phyloP scores from a whole-genome alignment of 2,113 vertebrate genomes.

The Pluvianellus socialis region DNA sequence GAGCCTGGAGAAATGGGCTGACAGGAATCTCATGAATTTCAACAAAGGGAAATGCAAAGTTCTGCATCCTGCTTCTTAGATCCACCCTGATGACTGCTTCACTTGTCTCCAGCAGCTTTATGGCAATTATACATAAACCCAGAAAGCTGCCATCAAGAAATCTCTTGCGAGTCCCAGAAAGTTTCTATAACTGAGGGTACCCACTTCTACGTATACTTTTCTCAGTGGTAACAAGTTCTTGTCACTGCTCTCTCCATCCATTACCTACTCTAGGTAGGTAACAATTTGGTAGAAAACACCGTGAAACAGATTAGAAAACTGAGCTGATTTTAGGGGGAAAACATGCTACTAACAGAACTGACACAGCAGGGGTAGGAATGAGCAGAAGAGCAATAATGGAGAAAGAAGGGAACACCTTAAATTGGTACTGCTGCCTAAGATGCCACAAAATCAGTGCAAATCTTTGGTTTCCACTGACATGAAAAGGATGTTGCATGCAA shows the following conservation, averaged over 20 bases:
- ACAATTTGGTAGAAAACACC: not conserved
- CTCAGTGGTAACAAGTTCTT: not conserved
- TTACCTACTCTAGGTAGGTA: not conserved
- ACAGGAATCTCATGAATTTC: slow-evolving; percentile 32
- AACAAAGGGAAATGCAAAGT: slow-evolving; percentile 24
- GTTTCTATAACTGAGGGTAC: not conserved
- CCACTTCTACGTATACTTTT: not conserved
- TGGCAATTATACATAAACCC: not conserved
- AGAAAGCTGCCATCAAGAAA: not conserved
- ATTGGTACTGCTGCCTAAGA: not conserved
- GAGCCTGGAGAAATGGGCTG: not conserved
- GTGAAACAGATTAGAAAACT: not conserved
- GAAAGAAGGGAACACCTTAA: not conserved
- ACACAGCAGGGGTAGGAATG: not conserved
- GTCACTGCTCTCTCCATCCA: not conserved
- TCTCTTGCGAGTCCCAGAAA: not conserved
- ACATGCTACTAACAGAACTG: not conserved
- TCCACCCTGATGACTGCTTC: not conserved
- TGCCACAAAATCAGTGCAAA: not conserved
- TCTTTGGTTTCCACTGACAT: not conserved
- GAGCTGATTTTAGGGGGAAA: not conserved
- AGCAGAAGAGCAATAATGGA: not conserved
- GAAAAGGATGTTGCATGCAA: not conserved
- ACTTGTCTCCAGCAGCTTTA: not conserved
- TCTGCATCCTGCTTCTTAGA: not conserved